phyloP scores from a whole-genome alignment of 2,797 vertebrate species.

The Halcyon badia region DNA sequence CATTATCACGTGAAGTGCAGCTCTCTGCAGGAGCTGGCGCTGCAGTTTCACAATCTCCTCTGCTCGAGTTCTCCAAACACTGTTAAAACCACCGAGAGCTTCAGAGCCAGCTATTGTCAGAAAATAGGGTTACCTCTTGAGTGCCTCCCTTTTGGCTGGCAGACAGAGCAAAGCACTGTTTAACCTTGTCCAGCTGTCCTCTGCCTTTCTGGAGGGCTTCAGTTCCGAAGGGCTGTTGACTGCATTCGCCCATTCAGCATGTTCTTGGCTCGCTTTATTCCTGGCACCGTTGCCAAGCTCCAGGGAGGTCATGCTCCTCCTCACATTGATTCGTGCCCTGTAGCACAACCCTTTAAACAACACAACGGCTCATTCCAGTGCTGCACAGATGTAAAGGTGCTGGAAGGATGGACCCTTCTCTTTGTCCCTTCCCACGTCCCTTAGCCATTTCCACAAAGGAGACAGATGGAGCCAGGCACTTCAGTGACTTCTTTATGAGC shows the following conservation, averaged over 20 bases:
- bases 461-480: not conserved
- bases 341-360: not conserved
- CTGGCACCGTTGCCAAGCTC: not conserved
- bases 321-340: not conserved
- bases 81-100: not conserved
- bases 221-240: not conserved
- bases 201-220: not conserved
- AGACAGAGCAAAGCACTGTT: not conserved
- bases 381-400: not conserved
- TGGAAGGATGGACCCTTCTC: not conserved
- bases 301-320: not conserved
- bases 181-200: not conserved
- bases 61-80: not conserved
- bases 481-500: not conserved
- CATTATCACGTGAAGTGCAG: not conserved
- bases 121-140: not conserved
- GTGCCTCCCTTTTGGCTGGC: not conserved
- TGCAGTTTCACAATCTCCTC: not conserved
- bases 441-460: not conserved
- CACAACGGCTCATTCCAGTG: not conserved
- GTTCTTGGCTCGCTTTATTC: not conserved
- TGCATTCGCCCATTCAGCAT: fast-evolving
- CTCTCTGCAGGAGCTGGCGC: not conserved
- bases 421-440: not conserved
- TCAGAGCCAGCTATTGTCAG: not conserved